Percentiles rank a stretch among this genome's conserved stretches.
Conservation (phyloP, 2,888 invertebrate species). For the Crematogaster levior region DNA sequence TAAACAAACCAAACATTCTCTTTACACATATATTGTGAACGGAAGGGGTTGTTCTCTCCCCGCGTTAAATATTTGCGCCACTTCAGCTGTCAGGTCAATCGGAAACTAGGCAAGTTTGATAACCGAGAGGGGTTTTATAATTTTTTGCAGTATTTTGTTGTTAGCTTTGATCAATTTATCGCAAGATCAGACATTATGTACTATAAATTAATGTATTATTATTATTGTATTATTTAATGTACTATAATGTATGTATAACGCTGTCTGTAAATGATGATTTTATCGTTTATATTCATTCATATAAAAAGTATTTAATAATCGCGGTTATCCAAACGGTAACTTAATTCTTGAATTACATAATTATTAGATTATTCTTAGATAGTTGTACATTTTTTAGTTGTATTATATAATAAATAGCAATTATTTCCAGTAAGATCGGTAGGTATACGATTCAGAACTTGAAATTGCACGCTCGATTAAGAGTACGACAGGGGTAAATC, state of each 20-base stretch:
- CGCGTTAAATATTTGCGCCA: slow-evolving; percentile 80
- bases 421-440: not conserved
- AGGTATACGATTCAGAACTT: slow-evolving; percentile 39
- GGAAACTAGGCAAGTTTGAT: not conserved
- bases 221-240: too few species aligned
- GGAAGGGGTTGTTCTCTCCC: slow-evolving; percentile 71
- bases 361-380: not conserved
- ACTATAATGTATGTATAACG: too few species aligned
- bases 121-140: not conserved
- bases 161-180: not conserved
- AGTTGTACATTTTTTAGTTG: not conserved
- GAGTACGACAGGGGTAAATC: slow-evolving; percentile 58
- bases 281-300: not conserved
- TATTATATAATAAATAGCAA: not conserved
- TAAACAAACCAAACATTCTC: too few species aligned
- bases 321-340: too few species aligned
- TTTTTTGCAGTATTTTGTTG: not conserved
- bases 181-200: not conserved
- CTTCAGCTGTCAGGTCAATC: slow-evolving; percentile 75
- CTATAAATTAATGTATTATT: too few species aligned
- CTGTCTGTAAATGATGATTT: slow-evolving; percentile 17
- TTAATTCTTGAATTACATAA: not conserved
- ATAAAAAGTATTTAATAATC: not conserved
- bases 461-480: slow-evolving; percentile 73
- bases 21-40: slow-evolving; percentile 61